These are phyloP conservation scores for Drosophila parabipectinata DNA, from an alignment of 1,140 invertebrate species.

Conservation along the genomic window DNA sequence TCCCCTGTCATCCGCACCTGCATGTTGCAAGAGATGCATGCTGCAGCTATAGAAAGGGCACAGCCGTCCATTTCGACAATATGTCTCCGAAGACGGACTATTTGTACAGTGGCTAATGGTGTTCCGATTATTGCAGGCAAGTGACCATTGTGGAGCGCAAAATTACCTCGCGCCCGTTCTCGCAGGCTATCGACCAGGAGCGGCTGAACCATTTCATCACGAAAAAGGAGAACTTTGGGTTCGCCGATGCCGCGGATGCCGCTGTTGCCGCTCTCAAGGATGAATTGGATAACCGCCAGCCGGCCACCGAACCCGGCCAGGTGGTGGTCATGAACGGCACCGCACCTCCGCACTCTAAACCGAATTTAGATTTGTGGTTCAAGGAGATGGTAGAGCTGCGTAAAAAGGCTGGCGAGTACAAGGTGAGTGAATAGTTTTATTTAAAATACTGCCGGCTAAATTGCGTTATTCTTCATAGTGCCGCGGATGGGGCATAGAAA, in stretches of 20 bases:
- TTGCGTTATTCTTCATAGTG: constrained; percentile 85
- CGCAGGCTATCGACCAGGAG: constrained; percentile 90
- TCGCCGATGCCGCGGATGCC: constrained; percentile 61
- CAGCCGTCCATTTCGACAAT: constrained; percentile 18
- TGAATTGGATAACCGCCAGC: constrained; percentile 57
- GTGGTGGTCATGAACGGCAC: constrained; percentile 74
- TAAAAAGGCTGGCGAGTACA: constrained; percentile 96
- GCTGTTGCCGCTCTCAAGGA: constrained; percentile 55
- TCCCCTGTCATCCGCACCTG: constrained; percentile 43
- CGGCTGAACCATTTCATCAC: constrained; percentile 84
- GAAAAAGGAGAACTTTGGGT: constrained; percentile 83
- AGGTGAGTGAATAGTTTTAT: constrained; percentile 86
- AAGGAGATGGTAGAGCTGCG: constrained; percentile 93
- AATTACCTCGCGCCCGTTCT: constrained; percentile 87
- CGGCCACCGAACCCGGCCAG: constrained; percentile 36
- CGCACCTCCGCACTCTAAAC: constrained; percentile 76
- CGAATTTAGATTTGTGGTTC: constrained; percentile 89
- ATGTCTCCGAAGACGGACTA: neutral
- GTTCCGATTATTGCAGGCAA: constrained; percentile 62
- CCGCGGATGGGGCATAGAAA: constrained; percentile 94
- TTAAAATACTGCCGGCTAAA: neutral
- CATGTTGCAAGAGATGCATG: constrained; percentile 52
- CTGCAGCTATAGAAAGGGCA: constrained; percentile 21
- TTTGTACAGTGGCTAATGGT: constrained; percentile 28
- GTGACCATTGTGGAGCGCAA: constrained; percentile 81